Percentiles rank a stretch among this genome's conserved stretches.
Conservation (phyloP, 2,797 vertebrate species). For the Hapalemur alaotrensis region DNA sequence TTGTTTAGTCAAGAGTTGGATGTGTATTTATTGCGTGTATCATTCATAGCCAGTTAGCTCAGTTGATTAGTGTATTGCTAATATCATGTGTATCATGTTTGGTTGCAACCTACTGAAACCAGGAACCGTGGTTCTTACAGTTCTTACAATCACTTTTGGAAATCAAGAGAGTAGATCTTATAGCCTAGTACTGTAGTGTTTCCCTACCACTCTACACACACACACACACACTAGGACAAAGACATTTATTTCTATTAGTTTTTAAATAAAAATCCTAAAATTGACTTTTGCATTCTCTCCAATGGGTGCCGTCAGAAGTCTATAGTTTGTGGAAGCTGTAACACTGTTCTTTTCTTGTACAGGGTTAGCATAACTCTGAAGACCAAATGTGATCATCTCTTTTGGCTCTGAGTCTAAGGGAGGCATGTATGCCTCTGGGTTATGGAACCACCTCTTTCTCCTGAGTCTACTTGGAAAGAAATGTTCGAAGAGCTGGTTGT, state of each 20-base stretch:
- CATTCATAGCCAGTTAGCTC: background rate
- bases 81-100: background rate
- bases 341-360: background rate
- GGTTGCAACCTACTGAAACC: background rate
- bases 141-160: background rate
- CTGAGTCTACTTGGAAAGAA: background rate
- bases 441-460: background rate
- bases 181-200: background rate
- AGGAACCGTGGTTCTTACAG: background rate
- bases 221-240: background rate
- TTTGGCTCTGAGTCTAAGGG: background rate
- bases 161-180: background rate
- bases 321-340: background rate
- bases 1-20: background rate
- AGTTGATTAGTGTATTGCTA: background rate
- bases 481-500: background rate
- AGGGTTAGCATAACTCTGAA: background rate
- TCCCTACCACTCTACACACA: background rate
- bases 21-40: background rate
- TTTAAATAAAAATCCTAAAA: background rate
- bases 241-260: background rate
- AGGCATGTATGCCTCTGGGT: background rate
- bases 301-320: background rate
- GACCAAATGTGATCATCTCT: background rate
- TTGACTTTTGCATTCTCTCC: background rate